Evolutionary conservation across 2,113 vertebrate species (phyloP).

Genomic region (Emberiza fucata): DNA sequence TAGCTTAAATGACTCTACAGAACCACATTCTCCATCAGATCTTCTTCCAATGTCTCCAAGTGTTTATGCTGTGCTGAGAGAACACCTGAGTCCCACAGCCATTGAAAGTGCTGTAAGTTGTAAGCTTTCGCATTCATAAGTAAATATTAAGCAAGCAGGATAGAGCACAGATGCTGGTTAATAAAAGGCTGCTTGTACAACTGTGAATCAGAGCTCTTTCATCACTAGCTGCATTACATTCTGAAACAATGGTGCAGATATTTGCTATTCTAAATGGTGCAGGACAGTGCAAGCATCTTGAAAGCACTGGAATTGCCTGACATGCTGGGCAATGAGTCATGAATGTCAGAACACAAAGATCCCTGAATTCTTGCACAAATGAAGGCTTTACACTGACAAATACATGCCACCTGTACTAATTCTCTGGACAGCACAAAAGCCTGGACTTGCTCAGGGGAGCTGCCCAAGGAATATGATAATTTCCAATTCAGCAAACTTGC

Average conservation of each 20-base stretch:
- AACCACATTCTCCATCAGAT: slow-evolving; percentile 83
- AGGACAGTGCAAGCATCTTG: background rate
- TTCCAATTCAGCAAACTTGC: background rate
- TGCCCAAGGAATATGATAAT: background rate
- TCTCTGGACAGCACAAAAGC: background rate
- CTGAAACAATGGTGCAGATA: background rate
- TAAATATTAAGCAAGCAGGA: background rate
- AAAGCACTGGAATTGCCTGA: background rate
- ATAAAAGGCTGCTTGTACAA: background rate
- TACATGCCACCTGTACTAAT: background rate
- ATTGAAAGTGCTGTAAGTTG: slow-evolving; percentile 85
- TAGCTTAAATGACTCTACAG: slow-evolving; percentile 74
- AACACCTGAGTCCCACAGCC: slow-evolving; percentile 86
- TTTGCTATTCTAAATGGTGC: background rate
- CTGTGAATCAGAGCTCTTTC: background rate
- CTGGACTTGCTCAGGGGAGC: background rate
- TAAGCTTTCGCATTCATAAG: background rate
- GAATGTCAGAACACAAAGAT: background rate
- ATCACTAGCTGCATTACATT: background rate
- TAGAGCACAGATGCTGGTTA: background rate
- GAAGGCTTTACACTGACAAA: background rate
- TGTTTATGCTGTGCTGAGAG: slow-evolving; percentile 88
- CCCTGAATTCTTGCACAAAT: background rate
- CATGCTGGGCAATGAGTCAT: background rate
- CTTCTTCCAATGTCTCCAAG: slow-evolving; percentile 93